Conservation (phyloP, 2,113 vertebrate species). For the Aythya baeri region DNA sequence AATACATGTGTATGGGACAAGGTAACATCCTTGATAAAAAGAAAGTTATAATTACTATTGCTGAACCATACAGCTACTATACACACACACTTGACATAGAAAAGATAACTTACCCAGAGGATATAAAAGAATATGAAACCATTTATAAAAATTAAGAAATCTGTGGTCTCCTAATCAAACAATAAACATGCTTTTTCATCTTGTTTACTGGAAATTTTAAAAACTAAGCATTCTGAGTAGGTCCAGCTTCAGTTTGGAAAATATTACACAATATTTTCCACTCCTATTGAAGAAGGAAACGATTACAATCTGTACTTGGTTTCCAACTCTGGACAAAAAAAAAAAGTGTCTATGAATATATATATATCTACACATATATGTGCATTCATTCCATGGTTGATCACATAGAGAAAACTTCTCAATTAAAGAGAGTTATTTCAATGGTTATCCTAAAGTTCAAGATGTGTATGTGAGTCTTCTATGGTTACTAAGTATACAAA, state of each 20-base stretch:
- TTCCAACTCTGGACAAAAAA: neutral
- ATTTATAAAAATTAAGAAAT: neutral
- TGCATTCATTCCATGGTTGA: neutral
- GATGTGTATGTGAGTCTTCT: constrained; percentile 1
- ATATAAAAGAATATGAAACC: neutral
- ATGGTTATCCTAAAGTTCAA: neutral
- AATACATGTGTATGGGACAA: neutral
- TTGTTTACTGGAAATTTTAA: neutral
- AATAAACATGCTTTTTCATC: neutral
- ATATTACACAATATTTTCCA: constrained; percentile 17
- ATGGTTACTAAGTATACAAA: neutral
- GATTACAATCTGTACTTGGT: neutral
- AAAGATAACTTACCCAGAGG: neutral
- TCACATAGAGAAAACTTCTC: neutral
- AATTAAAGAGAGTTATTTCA: neutral
- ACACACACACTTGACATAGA: neutral
- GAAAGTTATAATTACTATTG: neutral
- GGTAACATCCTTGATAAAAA: neutral
- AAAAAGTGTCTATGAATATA: neutral
- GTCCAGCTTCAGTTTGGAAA: constrained; percentile 14
- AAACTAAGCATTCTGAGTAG: constrained; percentile 7
- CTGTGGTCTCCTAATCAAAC: neutral
- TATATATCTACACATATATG: neutral
- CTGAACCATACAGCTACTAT: neutral
- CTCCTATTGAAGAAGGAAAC: constrained; percentile 7